Percentiles rank a stretch among this genome's conserved stretches.
Conservation (phyloP, 2,888 invertebrate genomes). For the Timema cristinae region DNA sequence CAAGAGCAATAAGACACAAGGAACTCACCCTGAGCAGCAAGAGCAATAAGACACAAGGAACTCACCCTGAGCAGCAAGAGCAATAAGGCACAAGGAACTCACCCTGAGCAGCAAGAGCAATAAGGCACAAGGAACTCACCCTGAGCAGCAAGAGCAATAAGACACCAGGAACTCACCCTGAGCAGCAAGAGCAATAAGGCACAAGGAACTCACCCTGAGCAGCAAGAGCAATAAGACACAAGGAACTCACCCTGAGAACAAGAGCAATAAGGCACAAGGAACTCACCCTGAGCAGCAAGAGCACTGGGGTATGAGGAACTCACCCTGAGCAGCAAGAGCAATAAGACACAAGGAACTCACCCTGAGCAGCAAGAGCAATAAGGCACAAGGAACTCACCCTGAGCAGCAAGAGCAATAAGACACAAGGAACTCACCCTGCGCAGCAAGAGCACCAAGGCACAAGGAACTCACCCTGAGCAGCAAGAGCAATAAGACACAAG, state of each 20-base stretch:
- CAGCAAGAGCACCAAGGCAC: constrained; percentile 50
- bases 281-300: constrained; percentile 67
- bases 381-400: constrained; percentile 52
- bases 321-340: constrained; percentile 63
- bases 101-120: constrained; percentile 62
- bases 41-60: constrained; percentile 32
- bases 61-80: constrained; percentile 65
- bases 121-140: constrained; percentile 49
- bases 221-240: constrained; percentile 50
- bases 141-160: constrained; percentile 57
- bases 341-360: constrained; percentile 48
- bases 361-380: constrained; percentile 58
- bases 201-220: constrained; percentile 56
- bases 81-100: constrained; percentile 41
- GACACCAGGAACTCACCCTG: constrained; percentile 52
- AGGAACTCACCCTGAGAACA: constrained; percentile 60
- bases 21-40: constrained; percentile 67
- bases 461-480: constrained; percentile 59
- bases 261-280: background rate
- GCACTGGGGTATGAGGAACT: constrained; percentile 40
- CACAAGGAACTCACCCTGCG: constrained; percentile 56
- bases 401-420: constrained; percentile 54
- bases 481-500: constrained; percentile 47
- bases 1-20: constrained; percentile 47
- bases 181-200: constrained; percentile 54